These are phyloP conservation scores for Syngnathus scovelli DNA, from an alignment of 2,113 vertebrate species.

Conservation along the genomic window DNA sequence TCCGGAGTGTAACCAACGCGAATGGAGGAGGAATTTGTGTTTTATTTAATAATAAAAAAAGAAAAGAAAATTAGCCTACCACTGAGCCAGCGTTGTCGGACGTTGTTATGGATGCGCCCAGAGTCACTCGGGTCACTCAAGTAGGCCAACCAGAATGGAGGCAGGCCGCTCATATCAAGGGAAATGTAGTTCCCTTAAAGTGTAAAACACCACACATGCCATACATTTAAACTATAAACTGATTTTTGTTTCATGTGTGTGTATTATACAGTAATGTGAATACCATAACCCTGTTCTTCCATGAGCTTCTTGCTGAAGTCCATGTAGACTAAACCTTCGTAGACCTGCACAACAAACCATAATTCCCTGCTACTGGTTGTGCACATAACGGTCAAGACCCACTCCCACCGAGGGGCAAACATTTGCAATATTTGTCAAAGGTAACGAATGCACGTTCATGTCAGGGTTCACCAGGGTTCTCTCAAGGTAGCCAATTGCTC, in stretches of 20 bases:
- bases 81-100: slow-evolving; percentile 74
- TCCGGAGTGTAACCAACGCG: no score
- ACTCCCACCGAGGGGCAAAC: no score
- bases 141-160: slow-evolving; percentile 75
- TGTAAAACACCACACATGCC: background rate
- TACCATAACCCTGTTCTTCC: slow-evolving; percentile 75
- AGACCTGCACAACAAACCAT: slow-evolving; percentile 61
- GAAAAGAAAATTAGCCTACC: slow-evolving; percentile 42
- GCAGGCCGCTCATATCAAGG: slow-evolving; percentile 68
- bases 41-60: background rate
- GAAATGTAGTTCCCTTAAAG: slow-evolving; percentile 66
- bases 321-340: slow-evolving; percentile 80
- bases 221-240: background rate
- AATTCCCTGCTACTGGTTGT: background rate
- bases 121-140: slow-evolving; percentile 78
- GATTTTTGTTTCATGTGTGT: background rate
- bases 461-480: no score
- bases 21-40: background rate
- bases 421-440: no score
- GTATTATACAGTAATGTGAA: background rate
- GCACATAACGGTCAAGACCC: background rate
- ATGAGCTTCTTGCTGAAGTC: slow-evolving; percentile 75
- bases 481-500: no score
- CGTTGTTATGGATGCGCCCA: slow-evolving; percentile 77
- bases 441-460: no score